Percentiles rank a stretch among this genome's conserved stretches.
phyloP scores from a whole-genome alignment of 2,113 vertebrate species.

The Myocastor coypus region DNA sequence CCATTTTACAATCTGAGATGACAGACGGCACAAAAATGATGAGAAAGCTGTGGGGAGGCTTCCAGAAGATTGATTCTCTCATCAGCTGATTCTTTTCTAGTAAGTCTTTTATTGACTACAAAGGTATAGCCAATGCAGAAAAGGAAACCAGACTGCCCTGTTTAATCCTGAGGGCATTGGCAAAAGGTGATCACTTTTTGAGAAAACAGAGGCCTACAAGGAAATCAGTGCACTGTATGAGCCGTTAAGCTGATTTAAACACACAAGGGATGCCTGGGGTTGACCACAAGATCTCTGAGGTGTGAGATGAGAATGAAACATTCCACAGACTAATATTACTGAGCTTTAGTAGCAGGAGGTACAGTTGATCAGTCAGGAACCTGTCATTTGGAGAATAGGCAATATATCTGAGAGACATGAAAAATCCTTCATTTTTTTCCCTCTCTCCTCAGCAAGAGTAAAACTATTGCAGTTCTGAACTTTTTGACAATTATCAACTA shows the following conservation, averaged over 20 bases:
- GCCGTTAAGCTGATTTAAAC: constrained; percentile 99
- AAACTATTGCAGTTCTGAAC: constrained; percentile 82
- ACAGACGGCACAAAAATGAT: constrained; percentile 97
- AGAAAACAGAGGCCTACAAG: constrained; percentile 97
- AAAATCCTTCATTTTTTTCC: constrained; percentile 85
- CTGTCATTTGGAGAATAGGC: constrained; percentile 90
- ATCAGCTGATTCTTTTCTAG: constrained; percentile 98
- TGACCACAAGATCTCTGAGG: constrained; percentile 93
- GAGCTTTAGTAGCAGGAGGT: constrained; percentile 92
- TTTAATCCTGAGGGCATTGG: constrained; percentile 98
- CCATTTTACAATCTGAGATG: constrained; percentile 96
- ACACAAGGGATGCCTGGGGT: constrained; percentile 94
- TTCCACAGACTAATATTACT: constrained; percentile 93
- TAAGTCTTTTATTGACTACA: constrained; percentile 99
- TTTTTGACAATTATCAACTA: constrained; percentile 81
- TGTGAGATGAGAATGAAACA: constrained; percentile 92
- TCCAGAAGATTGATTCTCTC: constrained; percentile 99
- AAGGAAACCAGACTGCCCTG: constrained; percentile 93
- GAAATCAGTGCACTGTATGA: constrained; percentile 95
- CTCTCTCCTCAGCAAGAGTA: constrained; percentile 78
- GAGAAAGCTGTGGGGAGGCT: constrained; percentile 99
- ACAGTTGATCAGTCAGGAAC: constrained; percentile 91
- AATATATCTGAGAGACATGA: constrained; percentile 89
- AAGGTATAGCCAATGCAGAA: constrained; percentile 95
- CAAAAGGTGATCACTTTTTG: constrained; percentile 99